Percentiles rank a stretch among this genome's conserved stretches.
phyloP scores from a whole-genome alignment of 2,113 vertebrate genomes.

The Ploceus nigricollis region DNA sequence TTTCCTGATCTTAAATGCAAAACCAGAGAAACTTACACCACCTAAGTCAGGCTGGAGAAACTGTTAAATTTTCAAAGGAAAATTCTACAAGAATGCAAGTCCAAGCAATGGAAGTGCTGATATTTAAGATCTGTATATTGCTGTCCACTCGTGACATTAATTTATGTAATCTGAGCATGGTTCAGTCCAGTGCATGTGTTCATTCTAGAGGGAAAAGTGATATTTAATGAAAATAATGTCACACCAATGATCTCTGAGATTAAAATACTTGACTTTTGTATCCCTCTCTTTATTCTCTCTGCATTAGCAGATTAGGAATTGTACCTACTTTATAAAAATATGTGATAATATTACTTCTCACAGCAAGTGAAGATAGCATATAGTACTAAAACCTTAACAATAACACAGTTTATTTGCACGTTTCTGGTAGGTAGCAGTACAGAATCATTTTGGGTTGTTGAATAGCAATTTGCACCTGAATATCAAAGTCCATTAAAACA shows the following conservation, averaged over 20 bases:
- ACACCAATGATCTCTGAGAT: not conserved
- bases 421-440: not conserved
- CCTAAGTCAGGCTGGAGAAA: not conserved
- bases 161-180: not conserved
- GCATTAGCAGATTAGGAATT: not conserved
- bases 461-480: not conserved
- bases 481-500: not conserved
- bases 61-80: not conserved
- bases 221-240: not conserved
- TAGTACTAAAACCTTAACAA: not conserved
- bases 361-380: not conserved
- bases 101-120: not conserved
- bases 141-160: not conserved
- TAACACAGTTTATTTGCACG: not conserved
- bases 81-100: not conserved
- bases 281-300: not conserved
- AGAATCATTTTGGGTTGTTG: not conserved
- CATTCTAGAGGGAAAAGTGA: not conserved
- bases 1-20: not conserved
- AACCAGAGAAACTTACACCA: not conserved
- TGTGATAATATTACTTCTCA: not conserved
- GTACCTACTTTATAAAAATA: not conserved
- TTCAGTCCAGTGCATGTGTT: not conserved
- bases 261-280: not conserved
- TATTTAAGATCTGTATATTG: not conserved